A percentile compares a stretch with the other conserved stretches of the same genome.
Conservation (phyloP, 2,113 vertebrate genomes). For the Taxidea taxus region DNA sequence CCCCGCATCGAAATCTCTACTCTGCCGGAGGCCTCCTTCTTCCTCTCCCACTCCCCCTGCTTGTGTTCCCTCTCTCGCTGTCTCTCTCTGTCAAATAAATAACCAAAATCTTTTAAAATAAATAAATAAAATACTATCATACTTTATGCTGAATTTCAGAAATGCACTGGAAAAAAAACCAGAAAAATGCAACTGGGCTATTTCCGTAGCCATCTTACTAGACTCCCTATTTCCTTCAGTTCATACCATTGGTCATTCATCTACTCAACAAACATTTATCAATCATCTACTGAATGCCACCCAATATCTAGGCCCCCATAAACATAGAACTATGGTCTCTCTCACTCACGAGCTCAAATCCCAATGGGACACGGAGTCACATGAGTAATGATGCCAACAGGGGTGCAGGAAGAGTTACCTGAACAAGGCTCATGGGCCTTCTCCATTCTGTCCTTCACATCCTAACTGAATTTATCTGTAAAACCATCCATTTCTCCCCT, state of each 20-base stretch:
- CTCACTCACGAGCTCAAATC: not conserved
- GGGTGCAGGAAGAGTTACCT: not conserved
- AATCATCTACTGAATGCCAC: not conserved
- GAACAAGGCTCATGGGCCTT: not conserved
- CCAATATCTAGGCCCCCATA: not conserved
- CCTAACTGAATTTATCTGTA: not conserved
- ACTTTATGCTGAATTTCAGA: not conserved
- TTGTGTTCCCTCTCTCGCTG: too few species aligned
- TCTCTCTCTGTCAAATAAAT: too few species aligned
- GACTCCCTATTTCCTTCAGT: not conserved
- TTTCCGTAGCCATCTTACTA: not conserved
- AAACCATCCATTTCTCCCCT: not conserved
- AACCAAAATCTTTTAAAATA: too few species aligned
- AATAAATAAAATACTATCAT: too few species aligned
- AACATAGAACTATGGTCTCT: not conserved
- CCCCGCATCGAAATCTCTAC: too few species aligned
- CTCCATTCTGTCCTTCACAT: not conserved
- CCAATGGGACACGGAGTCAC: not conserved
- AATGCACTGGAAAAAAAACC: not conserved
- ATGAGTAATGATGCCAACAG: not conserved
- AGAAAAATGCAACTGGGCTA: not conserved
- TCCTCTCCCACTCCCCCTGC: too few species aligned
- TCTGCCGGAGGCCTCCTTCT: too few species aligned
- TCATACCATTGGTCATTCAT: not conserved
- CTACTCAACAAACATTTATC: not conserved